These are phyloP conservation scores for Oceanodroma leucorhoa DNA, from an alignment of 2,797 vertebrate species.

Conservation along the genomic window DNA sequence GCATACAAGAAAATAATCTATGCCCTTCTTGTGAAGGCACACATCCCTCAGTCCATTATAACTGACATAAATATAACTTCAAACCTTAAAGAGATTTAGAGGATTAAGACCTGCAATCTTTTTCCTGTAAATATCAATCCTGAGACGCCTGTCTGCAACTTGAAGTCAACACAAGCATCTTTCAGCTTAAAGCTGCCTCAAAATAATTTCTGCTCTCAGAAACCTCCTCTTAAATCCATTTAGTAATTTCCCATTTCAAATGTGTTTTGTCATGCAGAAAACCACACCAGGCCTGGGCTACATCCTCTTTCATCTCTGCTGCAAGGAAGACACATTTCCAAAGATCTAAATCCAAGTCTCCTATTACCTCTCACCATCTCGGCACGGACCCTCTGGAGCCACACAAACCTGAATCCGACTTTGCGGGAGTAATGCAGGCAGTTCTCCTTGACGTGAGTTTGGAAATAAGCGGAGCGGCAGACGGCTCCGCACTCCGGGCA, in stretches of 20 bases:
- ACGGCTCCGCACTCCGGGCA: slow-evolving; percentile 93
- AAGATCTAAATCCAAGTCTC: background rate
- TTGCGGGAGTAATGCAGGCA: slow-evolving; percentile 96
- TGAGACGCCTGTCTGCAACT: background rate
- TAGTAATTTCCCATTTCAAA: background rate
- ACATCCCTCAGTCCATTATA: background rate
- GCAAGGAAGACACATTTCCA: background rate
- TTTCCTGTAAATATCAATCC: background rate
- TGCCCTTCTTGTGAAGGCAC: background rate
- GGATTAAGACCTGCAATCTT: background rate
- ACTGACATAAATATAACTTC: background rate
- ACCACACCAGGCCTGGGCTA: background rate
- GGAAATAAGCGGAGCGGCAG: slow-evolving; percentile 90
- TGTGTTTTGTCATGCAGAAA: background rate
- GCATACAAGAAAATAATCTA: background rate
- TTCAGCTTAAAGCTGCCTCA: background rate
- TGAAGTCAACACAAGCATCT: background rate
- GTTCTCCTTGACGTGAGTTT: slow-evolving; percentile 94
- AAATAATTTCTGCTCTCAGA: background rate
- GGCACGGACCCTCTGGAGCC: background rate
- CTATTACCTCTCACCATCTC: background rate
- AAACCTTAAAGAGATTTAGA: background rate
- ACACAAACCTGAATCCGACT: slow-evolving; percentile 91
- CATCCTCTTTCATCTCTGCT: background rate
- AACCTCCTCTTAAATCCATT: background rate